phyloP scores from a whole-genome alignment of 2,888 invertebrate genomes.

The Metopia argyrocephala region DNA sequence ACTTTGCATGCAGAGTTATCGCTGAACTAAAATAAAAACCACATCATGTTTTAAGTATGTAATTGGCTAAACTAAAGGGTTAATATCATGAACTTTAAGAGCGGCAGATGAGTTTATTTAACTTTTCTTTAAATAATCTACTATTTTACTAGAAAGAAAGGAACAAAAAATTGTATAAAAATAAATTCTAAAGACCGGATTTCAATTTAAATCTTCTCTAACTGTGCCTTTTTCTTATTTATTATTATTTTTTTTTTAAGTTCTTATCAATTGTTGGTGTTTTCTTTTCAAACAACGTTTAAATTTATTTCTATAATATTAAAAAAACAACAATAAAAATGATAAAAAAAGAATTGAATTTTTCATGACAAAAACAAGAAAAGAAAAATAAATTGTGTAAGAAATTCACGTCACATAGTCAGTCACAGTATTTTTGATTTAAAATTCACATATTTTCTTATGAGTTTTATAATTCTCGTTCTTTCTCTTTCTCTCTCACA shows the following conservation, averaged over 20 bases:
- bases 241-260: background rate
- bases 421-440: constrained; percentile 5
- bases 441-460: background rate
- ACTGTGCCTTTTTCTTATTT: background rate
- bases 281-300: background rate
- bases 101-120: background rate
- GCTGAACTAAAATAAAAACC: background rate
- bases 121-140: background rate
- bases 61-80: background rate
- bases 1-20: constrained; percentile 24
- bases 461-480: background rate
- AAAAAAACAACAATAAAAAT: constrained; percentile 1
- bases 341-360: background rate
- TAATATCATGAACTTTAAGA: constrained; percentile 8
- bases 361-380: constrained; percentile 9
- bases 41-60: background rate
- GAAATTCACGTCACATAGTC: constrained; percentile 33
- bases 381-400: background rate
- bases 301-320: constrained; percentile 1
- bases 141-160: background rate
- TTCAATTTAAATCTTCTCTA: constrained; percentile 19
- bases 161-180: background rate
- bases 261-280: constrained; percentile 21
- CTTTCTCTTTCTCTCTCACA: background rate
- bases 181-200: background rate